A percentile compares a stretch with the other conserved stretches of the same genome.
Conservation (phyloP, 64 coral and sea anemone genomes). For the Montipora cactus region DNA sequence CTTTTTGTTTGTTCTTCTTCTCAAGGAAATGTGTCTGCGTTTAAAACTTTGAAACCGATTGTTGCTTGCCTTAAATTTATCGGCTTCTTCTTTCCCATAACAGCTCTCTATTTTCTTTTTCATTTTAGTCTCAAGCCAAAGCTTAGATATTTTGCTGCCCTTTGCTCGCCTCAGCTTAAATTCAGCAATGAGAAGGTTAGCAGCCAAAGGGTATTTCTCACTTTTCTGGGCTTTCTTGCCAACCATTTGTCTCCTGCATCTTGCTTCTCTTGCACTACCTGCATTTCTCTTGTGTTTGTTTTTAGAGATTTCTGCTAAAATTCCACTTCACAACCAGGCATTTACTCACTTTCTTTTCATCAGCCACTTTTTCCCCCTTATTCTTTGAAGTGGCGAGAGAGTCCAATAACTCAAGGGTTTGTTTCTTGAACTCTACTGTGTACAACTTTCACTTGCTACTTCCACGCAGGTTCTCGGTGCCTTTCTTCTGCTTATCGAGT, state of each 20-base stretch:
- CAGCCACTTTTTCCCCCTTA: slow-evolving; percentile 62
- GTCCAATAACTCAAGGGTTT: slow-evolving; percentile 14
- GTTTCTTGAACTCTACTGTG: slow-evolving; percentile 4
- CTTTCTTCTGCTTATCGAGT: slow-evolving; percentile 62
- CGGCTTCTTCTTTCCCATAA: slow-evolving; percentile 3
- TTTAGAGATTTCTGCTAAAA: slow-evolving; percentile 20
- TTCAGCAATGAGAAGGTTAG: slow-evolving; percentile 1
- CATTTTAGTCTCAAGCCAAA: background rate
- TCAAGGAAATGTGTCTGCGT: background rate
- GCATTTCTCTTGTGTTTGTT: slow-evolving; percentile 72
- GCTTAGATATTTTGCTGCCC: background rate
- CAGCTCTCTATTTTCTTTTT: slow-evolving; percentile 13
- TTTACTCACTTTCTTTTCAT: background rate
- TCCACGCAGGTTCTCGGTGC: slow-evolving; percentile 52
- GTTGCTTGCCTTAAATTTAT: background rate
- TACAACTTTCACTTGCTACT: slow-evolving; percentile 1
- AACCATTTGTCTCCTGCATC: slow-evolving; percentile 39
- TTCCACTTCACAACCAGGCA: slow-evolving; percentile 25
- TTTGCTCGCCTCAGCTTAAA: slow-evolving; percentile 8
- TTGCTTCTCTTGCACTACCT: slow-evolving; percentile 54
- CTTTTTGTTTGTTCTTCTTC: too few species aligned
- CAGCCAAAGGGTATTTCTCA: slow-evolving; percentile 22
- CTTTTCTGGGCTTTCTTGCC: slow-evolving; percentile 54
- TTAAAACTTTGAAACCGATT: background rate
- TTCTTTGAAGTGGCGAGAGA: slow-evolving; percentile 29